Conservation (phyloP, 2,797 vertebrate genomes). For the Thaleichthys pacificus region DNA sequence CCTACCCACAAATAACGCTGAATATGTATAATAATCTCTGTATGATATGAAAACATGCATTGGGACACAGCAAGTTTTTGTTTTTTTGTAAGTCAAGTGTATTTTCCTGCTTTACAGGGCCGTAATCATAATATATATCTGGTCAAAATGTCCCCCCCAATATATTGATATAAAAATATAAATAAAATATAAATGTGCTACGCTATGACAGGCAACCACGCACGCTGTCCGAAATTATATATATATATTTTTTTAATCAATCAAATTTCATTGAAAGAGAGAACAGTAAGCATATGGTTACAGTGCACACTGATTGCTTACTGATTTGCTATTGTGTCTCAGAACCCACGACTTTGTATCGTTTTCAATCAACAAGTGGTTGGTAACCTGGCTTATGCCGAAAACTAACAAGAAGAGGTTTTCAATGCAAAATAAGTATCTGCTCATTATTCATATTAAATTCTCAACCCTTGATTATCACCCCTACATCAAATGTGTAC, state of each 20-base stretch:
- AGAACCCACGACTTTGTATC: conserved; percentile 58
- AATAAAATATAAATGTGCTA: no score
- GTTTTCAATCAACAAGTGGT: conserved; percentile 59
- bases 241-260: background rate
- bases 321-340: conserved; percentile 68
- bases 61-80: no score
- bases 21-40: no score
- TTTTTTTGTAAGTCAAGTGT: no score
- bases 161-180: no score
- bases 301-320: conserved; percentile 53
- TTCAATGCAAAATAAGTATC: conserved; percentile 64
- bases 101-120: no score
- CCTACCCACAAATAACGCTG: no score
- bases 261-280: background rate
- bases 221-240: no score
- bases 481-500: conserved; percentile 63
- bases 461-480: conserved; percentile 67
- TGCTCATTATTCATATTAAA: conserved; percentile 65
- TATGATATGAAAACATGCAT: no score
- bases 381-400: conserved; percentile 56
- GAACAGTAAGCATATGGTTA: background rate
- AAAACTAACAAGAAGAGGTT: conserved; percentile 42
- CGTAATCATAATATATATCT: no score
- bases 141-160: no score
- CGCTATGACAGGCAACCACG: no score